These are phyloP conservation scores for Neotoxoptera formosana DNA, from an alignment of 1,140 invertebrate genomes.

Conservation along the genomic window DNA sequence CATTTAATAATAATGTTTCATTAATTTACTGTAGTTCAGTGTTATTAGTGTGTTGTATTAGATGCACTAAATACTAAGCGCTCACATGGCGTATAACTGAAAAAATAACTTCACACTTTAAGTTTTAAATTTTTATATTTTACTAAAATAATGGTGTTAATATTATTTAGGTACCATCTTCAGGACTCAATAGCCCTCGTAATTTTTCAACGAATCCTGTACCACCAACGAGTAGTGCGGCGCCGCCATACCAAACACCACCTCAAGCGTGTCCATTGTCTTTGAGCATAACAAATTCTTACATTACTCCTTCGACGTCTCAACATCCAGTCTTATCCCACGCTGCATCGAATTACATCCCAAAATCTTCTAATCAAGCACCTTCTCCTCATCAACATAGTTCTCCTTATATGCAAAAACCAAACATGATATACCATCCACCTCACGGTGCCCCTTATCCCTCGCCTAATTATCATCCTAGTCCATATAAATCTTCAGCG, in stretches of 20 bases:
- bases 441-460: conserved; percentile 20
- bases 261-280: conserved; percentile 46
- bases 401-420: conserved; percentile 51
- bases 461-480: not conserved
- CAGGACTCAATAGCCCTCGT: conserved; percentile 31
- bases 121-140: not conserved
- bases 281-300: conserved; percentile 56
- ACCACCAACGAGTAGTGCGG: not conserved
- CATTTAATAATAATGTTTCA: not conserved
- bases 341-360: conserved; percentile 43
- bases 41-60: not conserved
- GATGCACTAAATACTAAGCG: not conserved
- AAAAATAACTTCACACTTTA: not conserved
- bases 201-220: conserved; percentile 22
- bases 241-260: conserved; percentile 41
- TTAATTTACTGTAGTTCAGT: not conserved
- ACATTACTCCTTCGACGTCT: conserved; percentile 41
- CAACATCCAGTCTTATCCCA: conserved; percentile 40
- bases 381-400: conserved; percentile 34
- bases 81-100: not conserved
- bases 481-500: conserved; percentile 10
- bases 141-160: not conserved
- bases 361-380: conserved; percentile 29
- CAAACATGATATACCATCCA: conserved; percentile 41
- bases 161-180: conserved; percentile 43